A percentile compares a stretch with the other conserved stretches of the same genome.
phyloP scores from a whole-genome alignment of 2,797 vertebrate genomes.

The Euphonia xanthogaster region DNA sequence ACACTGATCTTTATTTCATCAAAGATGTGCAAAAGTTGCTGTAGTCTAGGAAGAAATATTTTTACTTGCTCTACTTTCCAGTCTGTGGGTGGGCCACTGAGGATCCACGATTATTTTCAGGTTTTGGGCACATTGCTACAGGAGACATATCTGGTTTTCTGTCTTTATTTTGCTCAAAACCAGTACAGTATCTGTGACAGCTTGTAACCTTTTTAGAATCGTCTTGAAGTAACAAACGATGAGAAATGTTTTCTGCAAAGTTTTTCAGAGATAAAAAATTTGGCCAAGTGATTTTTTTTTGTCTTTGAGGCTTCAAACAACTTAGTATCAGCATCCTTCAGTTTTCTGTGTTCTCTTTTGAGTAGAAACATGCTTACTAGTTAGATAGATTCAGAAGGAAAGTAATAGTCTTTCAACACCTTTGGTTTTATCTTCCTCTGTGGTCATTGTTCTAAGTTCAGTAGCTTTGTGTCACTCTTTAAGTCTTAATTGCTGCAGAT shows the following conservation, averaged over 20 bases:
- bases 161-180: slow-evolving; percentile 14
- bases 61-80: background rate
- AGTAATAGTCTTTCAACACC: background rate
- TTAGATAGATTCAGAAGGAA: background rate
- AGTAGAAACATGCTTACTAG: background rate
- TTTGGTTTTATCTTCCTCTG: slow-evolving; percentile 4
- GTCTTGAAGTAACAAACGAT: background rate
- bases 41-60: background rate
- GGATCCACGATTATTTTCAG: slow-evolving; percentile 11
- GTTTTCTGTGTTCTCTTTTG: background rate
- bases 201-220: background rate
- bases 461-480: background rate
- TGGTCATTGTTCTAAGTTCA: background rate
- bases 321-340: background rate
- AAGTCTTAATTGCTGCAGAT: background rate
- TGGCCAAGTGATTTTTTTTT: background rate
- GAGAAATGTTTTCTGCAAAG: background rate
- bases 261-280: background rate
- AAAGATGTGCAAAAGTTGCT: background rate
- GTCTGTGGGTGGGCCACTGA: slow-evolving; percentile 14
- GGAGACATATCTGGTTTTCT: background rate
- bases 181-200: background rate
- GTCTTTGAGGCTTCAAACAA: background rate
- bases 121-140: background rate
- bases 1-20: background rate